Evolutionary conservation across 1,140 invertebrate species (phyloP).

Genomic region (Pollicipes pollicipes): DNA sequence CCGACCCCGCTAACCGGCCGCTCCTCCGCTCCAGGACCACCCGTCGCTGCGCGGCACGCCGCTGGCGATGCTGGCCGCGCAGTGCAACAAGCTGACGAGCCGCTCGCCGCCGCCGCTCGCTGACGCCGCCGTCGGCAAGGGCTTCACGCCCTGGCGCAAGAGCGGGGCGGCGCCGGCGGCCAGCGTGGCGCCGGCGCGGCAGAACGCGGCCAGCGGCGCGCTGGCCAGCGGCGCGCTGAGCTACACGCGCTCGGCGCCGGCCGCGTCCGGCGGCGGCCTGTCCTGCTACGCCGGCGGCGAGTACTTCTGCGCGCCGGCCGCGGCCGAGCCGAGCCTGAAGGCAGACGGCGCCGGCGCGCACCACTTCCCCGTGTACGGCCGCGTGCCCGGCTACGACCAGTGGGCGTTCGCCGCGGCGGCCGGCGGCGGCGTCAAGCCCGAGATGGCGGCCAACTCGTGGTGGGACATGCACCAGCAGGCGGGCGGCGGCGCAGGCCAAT

Average conservation of each 20-base stretch:
- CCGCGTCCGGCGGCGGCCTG: neutral
- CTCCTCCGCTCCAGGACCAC: conserved; percentile 51
- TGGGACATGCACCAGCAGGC: conserved; percentile 74
- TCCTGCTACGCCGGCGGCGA: conserved; percentile 8
- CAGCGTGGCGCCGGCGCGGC: conserved; percentile 11
- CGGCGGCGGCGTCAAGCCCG: conserved; percentile 55
- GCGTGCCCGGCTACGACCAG: conserved; percentile 47
- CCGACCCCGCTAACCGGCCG: no score
- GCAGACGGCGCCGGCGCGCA: conserved; percentile 37
- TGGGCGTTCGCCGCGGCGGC: conserved; percentile 58
- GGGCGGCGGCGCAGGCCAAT: conserved; percentile 37
- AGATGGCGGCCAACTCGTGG: conserved; percentile 44
- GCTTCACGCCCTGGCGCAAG: conserved; percentile 92
- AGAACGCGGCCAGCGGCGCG: neutral
- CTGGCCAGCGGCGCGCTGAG: conserved; percentile 19
- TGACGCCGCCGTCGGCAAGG: conserved; percentile 89
- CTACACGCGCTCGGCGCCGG: conserved; percentile 4
- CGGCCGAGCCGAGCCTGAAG: conserved; percentile 17
- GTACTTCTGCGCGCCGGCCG: conserved; percentile 7
- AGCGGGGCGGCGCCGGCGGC: conserved; percentile 8
- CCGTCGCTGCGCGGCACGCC: conserved; percentile 82
- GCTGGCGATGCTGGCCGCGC: conserved; percentile 88
- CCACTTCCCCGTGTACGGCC: neutral
- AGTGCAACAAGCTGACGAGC: conserved; percentile 89
- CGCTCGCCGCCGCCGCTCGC: conserved; percentile 88